These are phyloP conservation scores for Rugalucina vietnamica DNA, from an alignment of 2,888 invertebrate genomes.

Conservation along the genomic window DNA sequence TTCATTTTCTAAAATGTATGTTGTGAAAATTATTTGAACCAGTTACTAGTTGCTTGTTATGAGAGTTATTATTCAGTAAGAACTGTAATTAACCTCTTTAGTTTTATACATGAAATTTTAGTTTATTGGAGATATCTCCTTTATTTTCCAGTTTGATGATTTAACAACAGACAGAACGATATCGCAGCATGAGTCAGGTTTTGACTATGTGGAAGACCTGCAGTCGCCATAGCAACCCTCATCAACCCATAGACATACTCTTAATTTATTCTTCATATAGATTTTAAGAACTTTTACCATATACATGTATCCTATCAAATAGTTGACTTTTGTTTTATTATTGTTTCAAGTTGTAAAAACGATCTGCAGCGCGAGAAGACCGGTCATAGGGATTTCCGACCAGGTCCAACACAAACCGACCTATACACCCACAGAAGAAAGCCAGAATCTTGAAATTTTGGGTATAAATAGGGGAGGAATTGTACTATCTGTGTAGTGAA, in stretches of 20 bases:
- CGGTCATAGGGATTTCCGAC: not conserved
- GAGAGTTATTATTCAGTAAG: no score
- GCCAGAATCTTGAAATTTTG: no score
- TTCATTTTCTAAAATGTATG: no score
- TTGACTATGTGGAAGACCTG: constrained; percentile 82
- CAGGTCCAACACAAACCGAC: no score
- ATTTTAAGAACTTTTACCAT: not conserved
- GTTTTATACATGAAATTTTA: no score
- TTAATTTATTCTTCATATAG: constrained; percentile 1
- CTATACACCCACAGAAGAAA: no score
- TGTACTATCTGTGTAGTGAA: no score
- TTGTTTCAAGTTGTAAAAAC: not conserved
- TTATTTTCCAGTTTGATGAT: constrained; percentile 78
- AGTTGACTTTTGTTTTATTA: not conserved
- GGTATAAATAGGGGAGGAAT: no score
- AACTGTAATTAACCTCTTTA: no score
- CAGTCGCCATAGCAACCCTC: constrained; percentile 63
- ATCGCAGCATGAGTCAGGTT: constrained; percentile 79
- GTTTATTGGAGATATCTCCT: no score
- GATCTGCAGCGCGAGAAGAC: not conserved
- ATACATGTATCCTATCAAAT: not conserved
- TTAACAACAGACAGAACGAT: constrained; percentile 81
- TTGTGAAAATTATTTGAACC: no score
- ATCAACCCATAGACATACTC: not conserved
- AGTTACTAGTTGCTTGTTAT: no score